phyloP scores from a whole-genome alignment of 2,113 vertebrate species.

The Cryptotis parvus region DNA sequence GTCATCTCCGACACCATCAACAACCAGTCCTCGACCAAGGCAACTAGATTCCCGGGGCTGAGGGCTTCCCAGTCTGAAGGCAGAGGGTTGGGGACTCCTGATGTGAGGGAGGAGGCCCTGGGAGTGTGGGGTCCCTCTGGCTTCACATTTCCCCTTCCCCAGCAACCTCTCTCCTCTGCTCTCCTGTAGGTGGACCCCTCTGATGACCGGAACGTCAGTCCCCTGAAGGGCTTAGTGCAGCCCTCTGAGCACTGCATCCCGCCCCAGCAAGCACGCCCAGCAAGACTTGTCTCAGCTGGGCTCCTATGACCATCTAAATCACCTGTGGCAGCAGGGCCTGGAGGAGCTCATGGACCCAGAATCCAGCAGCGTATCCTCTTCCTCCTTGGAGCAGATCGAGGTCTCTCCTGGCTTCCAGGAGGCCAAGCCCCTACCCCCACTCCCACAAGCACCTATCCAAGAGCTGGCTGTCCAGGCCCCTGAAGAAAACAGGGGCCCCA shows the following conservation, averaged over 20 bases:
- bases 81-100: neutral
- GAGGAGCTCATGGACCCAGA: neutral
- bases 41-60: neutral
- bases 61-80: neutral
- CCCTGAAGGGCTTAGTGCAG: neutral
- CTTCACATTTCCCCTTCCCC: neutral
- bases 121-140: too few species aligned
- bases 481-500: neutral
- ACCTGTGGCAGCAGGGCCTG: neutral
- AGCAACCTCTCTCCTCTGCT: neutral
- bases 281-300: rapidly evolving
- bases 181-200: neutral
- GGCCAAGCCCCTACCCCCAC: rapidly evolving
- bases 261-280: rapidly evolving
- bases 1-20: slow-evolving; percentile 42
- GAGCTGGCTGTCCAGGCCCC: too few species aligned
- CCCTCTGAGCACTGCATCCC: neutral
- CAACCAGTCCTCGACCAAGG: slow-evolving; percentile 1
- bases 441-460: too few species aligned
- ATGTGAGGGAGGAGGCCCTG: neutral
- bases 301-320: neutral
- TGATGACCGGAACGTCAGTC: rapidly evolving
- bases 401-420: neutral
- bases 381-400: rapidly evolving
- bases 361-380: neutral